A percentile compares a stretch with the other conserved stretches of the same genome.
Evolutionary conservation across 1,140 invertebrate species (phyloP).

Genomic region (Drosophila lacteicornis): DNA sequence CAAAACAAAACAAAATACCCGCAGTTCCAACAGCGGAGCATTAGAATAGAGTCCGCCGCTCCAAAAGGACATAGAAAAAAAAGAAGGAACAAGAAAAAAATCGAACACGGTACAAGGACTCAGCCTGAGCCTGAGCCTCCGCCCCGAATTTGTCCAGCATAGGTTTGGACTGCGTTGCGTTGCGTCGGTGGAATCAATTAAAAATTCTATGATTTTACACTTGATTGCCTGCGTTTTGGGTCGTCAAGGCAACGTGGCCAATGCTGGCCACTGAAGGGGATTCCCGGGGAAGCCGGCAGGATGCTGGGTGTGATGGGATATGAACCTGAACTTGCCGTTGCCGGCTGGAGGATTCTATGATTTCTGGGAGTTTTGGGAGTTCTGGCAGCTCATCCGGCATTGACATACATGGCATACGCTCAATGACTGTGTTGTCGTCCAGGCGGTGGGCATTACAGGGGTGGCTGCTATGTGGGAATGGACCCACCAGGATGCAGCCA

Average conservation of each 20-base stretch:
- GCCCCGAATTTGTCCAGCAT: slow-evolving; percentile 23
- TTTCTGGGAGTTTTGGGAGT: slow-evolving; percentile 13
- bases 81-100: slow-evolving; percentile 7
- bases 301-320: slow-evolving; percentile 2
- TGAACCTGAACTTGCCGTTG: slow-evolving; percentile 35
- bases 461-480: slow-evolving; percentile 7
- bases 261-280: slow-evolving; percentile 3
- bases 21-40: slow-evolving; percentile 49
- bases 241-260: slow-evolving; percentile 63
- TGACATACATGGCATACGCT: slow-evolving; percentile 43
- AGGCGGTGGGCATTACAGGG: slow-evolving; percentile 6
- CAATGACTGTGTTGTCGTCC: slow-evolving; percentile 30
- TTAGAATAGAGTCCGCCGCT: slow-evolving; percentile 40
- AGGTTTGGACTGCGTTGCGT: slow-evolving; percentile 29
- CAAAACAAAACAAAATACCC: slow-evolving; percentile 27
- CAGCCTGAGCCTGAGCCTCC: slow-evolving; percentile 8
- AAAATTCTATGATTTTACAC: slow-evolving; percentile 81
- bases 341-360: slow-evolving; percentile 7
- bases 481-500: slow-evolving; percentile 5
- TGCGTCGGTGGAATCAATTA: slow-evolving; percentile 74
- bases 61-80: slow-evolving; percentile 25
- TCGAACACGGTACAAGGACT: slow-evolving; percentile 21
- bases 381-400: slow-evolving; percentile 39
- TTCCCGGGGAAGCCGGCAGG: background rate
- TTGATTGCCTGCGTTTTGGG: slow-evolving; percentile 75